Evolutionary conservation across 2,797 vertebrate genomes (phyloP), one percentile per base, ranked within the genome.

Genomic region (Craterocephalus amniculus): DNA sequence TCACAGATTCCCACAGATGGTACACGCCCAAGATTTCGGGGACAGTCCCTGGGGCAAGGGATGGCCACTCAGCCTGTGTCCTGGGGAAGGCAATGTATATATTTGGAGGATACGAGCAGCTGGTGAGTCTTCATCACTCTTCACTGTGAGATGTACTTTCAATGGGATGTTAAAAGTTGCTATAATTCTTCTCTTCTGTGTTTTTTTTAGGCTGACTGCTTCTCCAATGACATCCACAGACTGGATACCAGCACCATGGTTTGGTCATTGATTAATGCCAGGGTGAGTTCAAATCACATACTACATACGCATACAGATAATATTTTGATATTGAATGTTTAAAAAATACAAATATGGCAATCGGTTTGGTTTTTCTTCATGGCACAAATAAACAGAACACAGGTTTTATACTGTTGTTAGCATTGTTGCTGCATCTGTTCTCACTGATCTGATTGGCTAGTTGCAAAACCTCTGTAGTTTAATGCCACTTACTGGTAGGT

Each of bases 191-290:
- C 24, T 67, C 18, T 81, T 31, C 55, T 79, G 43, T 38, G 67
- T 70, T 87, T 35, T 89, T 76, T 89, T 48, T 89, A 99, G 98
- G 98, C 98, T 3, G 98, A 99, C 93, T 99, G 98, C 91, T 99
- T 99, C 93, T 99, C 98, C 75, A 99, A 99, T 31, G 98, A 99
- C 78, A 98, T 99, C 83, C 98, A 99, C 90, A 97, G 96, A 87
- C 81, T 99, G 91, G 97, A 99, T 87, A 97, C 96, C 74, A 95
- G 89, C 78, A 94, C 89, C 87, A 97, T 99, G 98, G 94, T 80
- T 16, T 99, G 98, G 98, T 95, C 95, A 43, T 91, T 99, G 85
- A 95, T 99, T 73, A 96, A 96, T 77, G 95, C 96, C 58, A 96
- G 95, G 93, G 98, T 99, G 79, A 95, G 96, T 93, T 64, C 18